phyloP scores from a whole-genome alignment of 2,888 invertebrate genomes.

The Acleris laterana region DNA sequence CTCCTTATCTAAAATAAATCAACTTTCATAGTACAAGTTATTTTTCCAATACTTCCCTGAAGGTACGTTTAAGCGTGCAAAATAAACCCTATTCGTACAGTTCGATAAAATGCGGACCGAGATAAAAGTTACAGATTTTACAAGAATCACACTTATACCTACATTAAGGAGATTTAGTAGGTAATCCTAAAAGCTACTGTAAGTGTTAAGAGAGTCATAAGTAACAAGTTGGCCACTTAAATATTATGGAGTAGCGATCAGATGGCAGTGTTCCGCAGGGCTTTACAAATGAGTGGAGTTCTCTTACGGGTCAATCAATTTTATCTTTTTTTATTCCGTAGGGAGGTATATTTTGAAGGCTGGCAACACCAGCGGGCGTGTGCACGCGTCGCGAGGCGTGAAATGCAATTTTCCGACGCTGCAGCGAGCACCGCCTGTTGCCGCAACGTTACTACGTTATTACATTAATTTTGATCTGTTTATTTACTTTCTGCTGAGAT shows the following conservation, averaged over 20 bases:
- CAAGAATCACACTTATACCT: background rate
- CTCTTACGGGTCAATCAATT: background rate
- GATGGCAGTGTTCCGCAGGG: background rate
- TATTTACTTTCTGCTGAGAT: background rate
- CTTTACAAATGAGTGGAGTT: background rate
- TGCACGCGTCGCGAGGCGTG: slow-evolving; percentile 53
- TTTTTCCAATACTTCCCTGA: background rate
- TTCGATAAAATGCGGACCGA: background rate
- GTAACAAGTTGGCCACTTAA: background rate
- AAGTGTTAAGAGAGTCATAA: background rate
- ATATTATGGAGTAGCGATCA: background rate
- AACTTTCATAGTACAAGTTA: background rate
- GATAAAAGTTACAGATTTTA: background rate
- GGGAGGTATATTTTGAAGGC: background rate
- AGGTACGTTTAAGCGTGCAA: background rate
- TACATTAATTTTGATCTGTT: slow-evolving; percentile 7
- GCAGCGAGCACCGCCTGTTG: slow-evolving; percentile 45
- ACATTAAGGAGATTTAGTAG: background rate
- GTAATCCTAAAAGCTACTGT: background rate
- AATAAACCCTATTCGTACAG: background rate
- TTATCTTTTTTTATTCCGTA: background rate
- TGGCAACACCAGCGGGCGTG: slow-evolving; percentile 20
- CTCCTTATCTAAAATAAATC: slow-evolving; percentile 10
- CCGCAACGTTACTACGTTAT: slow-evolving; percentile 29
- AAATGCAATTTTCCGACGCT: slow-evolving; percentile 67